These are phyloP conservation scores for Leucophenga montana DNA, from an alignment of 2,888 invertebrate genomes.

Conservation along the genomic window DNA sequence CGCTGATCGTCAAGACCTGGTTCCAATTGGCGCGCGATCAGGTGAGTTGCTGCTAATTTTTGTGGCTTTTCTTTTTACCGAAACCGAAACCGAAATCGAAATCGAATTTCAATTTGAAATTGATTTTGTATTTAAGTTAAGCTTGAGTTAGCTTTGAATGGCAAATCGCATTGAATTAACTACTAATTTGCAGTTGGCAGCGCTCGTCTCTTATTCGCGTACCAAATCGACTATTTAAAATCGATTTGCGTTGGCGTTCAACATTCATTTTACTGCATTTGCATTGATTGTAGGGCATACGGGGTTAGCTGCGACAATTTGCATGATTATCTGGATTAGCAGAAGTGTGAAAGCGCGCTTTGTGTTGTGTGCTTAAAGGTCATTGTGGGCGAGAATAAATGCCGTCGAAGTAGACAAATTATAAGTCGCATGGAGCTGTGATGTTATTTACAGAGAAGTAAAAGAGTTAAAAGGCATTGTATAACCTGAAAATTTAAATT, in stretches of 20 bases:
- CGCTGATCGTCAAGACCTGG: slow-evolving; percentile 94
- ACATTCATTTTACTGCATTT: not conserved
- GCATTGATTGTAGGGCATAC: slow-evolving; percentile 5
- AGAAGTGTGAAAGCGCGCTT: not conserved
- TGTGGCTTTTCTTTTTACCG: slow-evolving; percentile 7
- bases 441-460: too few species aligned
- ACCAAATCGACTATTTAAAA: slow-evolving; percentile 1
- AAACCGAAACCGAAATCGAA: too few species aligned
- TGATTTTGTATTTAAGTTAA: not conserved
- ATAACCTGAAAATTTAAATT: too few species aligned
- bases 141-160: not conserved
- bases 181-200: slow-evolving; percentile 48
- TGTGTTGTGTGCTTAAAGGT: not conserved
- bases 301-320: slow-evolving; percentile 7
- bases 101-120: slow-evolving; percentile 28
- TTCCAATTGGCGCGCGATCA: slow-evolving; percentile 92
- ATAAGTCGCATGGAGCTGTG: too few species aligned
- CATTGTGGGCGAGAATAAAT: not conserved
- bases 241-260: not conserved
- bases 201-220: not conserved
- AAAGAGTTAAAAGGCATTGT: too few species aligned
- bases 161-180: slow-evolving; percentile 41
- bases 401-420: too few species aligned
- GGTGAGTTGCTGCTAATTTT: slow-evolving; percentile 76
- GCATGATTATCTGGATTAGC: not conserved